Percentiles rank a stretch among this genome's conserved stretches.
Evolutionary conservation across 1,140 invertebrate species (phyloP).

Genomic region (Nephotettix cincticeps): DNA sequence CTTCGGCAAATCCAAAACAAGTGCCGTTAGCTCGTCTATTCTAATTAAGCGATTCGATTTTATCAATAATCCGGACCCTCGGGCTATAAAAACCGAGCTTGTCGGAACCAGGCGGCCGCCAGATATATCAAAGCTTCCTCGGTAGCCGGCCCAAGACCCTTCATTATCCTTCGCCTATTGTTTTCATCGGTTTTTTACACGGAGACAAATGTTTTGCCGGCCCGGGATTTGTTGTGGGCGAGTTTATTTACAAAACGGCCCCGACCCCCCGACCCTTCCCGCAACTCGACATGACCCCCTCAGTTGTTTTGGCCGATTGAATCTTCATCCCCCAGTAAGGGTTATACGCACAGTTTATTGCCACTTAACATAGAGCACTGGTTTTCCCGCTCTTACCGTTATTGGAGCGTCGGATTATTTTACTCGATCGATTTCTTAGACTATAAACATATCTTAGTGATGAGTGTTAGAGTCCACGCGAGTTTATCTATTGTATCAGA

Average conservation of each 20-base stretch:
- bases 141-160: neutral
- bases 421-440: too few relatives aligned
- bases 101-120: neutral
- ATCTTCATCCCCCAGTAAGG: neutral
- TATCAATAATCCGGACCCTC: neutral
- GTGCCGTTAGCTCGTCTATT: conserved; percentile 1
- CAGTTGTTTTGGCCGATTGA: conserved; percentile 6
- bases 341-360: neutral
- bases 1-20: neutral
- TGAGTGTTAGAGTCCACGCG: too few relatives aligned
- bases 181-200: neutral
- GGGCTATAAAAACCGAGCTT: neutral
- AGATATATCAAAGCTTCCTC: neutral
- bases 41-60: conserved; percentile 3
- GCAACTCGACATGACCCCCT: neutral
- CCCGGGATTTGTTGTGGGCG: neutral
- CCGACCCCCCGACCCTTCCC: neutral
- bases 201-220: conserved; percentile 1
- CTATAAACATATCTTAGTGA: too few relatives aligned
- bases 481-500: too few relatives aligned
- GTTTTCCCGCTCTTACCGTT: too few relatives aligned
- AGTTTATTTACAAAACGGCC: neutral
- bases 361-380: neutral
- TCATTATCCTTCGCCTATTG: conserved; percentile 8
- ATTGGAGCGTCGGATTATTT: too few relatives aligned